Evolutionary conservation across 1,140 invertebrate species (phyloP).

Genomic region (Camponotus pennsylvanicus): DNA sequence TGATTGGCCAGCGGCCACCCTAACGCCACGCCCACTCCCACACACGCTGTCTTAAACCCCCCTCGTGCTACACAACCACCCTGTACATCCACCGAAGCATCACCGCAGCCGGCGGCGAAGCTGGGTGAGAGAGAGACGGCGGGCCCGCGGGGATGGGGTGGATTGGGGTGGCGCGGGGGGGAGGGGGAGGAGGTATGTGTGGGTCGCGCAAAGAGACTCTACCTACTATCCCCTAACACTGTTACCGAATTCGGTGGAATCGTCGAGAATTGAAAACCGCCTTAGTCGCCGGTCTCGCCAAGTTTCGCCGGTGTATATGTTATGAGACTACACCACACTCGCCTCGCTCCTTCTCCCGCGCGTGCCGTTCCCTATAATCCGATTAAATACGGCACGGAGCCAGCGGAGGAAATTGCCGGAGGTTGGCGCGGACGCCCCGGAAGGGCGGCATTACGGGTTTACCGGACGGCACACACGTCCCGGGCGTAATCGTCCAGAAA

Average conservation of each 20-base stretch:
- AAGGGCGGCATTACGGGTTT: slow-evolving; percentile 60
- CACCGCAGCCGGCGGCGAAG: slow-evolving; percentile 56
- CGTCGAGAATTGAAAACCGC: slow-evolving; percentile 86
- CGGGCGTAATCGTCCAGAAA: slow-evolving; percentile 50
- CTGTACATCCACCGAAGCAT: slow-evolving; percentile 67
- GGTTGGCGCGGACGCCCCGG: slow-evolving; percentile 9
- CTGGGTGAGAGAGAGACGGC: not conserved
- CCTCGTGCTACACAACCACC: slow-evolving; percentile 70
- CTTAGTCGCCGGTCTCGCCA: slow-evolving; percentile 65
- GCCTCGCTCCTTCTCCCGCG: not conserved
- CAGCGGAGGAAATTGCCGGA: slow-evolving; percentile 47
- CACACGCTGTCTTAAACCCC: slow-evolving; percentile 85
- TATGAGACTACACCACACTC: slow-evolving; percentile 25
- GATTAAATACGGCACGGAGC: slow-evolving; percentile 57
- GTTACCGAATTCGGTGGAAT: slow-evolving; percentile 85
- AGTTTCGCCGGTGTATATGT: slow-evolving; percentile 42
- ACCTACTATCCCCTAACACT: slow-evolving; percentile 77
- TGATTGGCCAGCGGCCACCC: slow-evolving; percentile 85
- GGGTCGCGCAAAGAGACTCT: slow-evolving; percentile 68
- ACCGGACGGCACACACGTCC: slow-evolving; percentile 40
- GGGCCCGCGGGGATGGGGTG: not conserved
- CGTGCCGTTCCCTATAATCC: slow-evolving; percentile 61
- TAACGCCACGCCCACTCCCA: slow-evolving; percentile 85
- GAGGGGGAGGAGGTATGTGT: slow-evolving; percentile 2
- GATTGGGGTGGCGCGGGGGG: slow-evolving; percentile 19